Evolutionary conservation across 2,113 vertebrate species (phyloP).

Genomic region (Percina caprodes): DNA sequence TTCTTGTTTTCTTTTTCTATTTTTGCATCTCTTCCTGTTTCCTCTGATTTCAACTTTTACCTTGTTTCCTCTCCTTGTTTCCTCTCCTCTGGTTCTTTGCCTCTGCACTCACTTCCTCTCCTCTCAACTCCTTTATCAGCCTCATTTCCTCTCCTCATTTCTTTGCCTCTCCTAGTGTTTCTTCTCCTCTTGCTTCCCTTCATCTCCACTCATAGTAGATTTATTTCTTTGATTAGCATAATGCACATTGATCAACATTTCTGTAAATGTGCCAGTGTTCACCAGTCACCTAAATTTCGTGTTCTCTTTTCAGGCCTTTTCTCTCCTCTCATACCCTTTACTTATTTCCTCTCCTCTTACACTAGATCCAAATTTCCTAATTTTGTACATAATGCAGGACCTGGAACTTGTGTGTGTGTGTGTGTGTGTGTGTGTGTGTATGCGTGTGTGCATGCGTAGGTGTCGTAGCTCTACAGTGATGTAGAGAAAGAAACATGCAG

Average conservation of each 20-base stretch:
- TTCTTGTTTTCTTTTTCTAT: constrained; percentile 3
- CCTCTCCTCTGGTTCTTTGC: too few species aligned
- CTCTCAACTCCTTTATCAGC: background rate
- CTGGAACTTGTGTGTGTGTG: background rate
- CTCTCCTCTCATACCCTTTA: background rate
- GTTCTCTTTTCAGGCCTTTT: background rate
- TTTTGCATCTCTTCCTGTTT: background rate
- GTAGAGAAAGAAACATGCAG: background rate
- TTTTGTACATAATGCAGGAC: background rate
- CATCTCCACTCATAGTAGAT: background rate
- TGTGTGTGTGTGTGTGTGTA: background rate
- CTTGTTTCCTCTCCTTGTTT: background rate
- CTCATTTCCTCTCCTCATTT: background rate
- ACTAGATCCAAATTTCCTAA: too few species aligned
- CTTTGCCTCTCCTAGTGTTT: background rate
- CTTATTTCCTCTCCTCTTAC: background rate
- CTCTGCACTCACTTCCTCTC: background rate
- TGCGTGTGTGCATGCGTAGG: constrained; percentile 7
- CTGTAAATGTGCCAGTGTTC: too few species aligned
- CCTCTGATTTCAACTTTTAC: too few species aligned
- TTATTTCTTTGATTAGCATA: too few species aligned
- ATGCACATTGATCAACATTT: too few species aligned
- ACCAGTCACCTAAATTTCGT: too few species aligned
- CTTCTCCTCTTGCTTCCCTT: background rate
- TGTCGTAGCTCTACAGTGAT: background rate